Conservation (phyloP, 2,888 invertebrate species). For the Xestia ashworthii region DNA sequence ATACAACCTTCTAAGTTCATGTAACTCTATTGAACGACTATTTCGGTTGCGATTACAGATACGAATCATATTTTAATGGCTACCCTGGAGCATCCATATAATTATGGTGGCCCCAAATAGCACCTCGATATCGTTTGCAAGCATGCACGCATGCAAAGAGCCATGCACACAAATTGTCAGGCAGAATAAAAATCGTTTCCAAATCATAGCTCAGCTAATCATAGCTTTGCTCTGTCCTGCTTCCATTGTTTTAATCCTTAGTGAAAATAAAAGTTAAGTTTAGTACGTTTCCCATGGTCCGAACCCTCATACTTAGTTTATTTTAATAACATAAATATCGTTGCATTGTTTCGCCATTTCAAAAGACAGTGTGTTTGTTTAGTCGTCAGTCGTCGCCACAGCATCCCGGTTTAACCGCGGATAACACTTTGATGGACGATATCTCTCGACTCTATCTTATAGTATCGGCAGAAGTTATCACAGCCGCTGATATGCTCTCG, state of each 20-base stretch:
- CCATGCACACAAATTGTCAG: background rate
- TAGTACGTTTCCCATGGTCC: background rate
- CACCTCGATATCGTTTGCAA: background rate
- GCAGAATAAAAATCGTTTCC: background rate
- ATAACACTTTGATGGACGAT: slow-evolving; percentile 83
- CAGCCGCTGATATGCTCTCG: slow-evolving; percentile 78
- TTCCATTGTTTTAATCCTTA: background rate
- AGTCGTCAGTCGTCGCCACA: slow-evolving; percentile 46
- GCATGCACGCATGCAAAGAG: no score
- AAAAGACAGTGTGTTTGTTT: slow-evolving; percentile 26
- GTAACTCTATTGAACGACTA: no score
- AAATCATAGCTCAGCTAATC: background rate
- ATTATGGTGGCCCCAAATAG: background rate
- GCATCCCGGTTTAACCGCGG: slow-evolving; percentile 64
- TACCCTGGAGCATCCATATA: no score
- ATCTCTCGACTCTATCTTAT: slow-evolving; percentile 76
- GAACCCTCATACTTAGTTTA: background rate
- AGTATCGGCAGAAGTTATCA: slow-evolving; percentile 78
- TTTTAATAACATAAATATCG: background rate
- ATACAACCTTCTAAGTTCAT: no score
- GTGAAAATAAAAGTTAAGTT: background rate
- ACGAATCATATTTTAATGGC: no score
- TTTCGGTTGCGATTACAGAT: no score
- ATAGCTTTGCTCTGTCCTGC: no score
- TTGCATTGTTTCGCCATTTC: slow-evolving; percentile 6